A percentile compares a stretch with the other conserved stretches of the same genome.
Conservation (phyloP, 2,113 vertebrate species). For the Antechinus flavipes region DNA sequence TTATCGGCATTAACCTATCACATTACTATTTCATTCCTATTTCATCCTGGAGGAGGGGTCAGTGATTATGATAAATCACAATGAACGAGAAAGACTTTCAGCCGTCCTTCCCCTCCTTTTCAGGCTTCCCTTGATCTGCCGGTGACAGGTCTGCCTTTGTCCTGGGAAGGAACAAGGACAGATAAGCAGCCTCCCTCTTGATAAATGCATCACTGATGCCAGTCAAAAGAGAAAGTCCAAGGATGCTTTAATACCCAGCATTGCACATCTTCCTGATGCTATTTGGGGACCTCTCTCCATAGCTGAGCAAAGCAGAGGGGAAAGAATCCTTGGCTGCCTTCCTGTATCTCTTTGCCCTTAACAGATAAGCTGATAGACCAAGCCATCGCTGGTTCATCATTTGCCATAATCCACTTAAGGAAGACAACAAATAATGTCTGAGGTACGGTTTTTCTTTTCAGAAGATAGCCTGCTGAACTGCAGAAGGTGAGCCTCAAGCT, state of each 20-base stretch:
- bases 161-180: conserved; percentile 78
- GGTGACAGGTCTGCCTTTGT: conserved; percentile 67
- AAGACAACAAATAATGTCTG: neutral
- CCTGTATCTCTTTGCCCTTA: neutral
- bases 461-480: conserved; percentile 9
- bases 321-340: neutral
- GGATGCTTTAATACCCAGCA: neutral
- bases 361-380: neutral
- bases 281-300: neutral
- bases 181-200: conserved; percentile 61
- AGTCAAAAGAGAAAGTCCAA: conserved; percentile 46
- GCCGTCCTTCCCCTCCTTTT: conserved; percentile 81
- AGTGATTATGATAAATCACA: conserved; percentile 79
- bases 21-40: conserved; percentile 79
- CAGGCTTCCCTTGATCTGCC: conserved; percentile 64
- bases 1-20: conserved; percentile 85
- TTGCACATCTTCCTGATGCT: neutral
- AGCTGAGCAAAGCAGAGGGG: neutral
- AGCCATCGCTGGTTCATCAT: neutral
- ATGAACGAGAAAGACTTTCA: conserved; percentile 81
- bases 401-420: conserved; percentile 17
- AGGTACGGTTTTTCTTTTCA: neutral
- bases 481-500: neutral
- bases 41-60: conserved; percentile 79
- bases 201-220: conserved; percentile 45